Conservation (phyloP, 1,140 invertebrate species). For the Carposina sasakii region DNA sequence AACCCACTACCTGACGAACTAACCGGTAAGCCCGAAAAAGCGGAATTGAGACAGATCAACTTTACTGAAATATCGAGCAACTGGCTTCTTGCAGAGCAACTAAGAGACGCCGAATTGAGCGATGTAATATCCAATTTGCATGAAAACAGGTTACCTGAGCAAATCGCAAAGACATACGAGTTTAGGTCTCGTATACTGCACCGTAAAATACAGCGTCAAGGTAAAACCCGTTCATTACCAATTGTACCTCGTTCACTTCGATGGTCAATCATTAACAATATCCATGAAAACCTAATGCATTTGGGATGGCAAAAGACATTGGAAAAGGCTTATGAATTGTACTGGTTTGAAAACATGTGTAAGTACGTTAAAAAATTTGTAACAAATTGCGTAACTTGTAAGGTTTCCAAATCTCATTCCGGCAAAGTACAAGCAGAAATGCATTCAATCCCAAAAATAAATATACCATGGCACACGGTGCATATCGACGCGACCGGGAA, state of each 20-base stretch:
- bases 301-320: conserved; percentile 8
- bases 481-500: conserved; percentile 12
- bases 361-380: conserved; percentile 5
- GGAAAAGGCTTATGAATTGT: conserved; percentile 2
- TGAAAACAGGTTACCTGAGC: background rate
- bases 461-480: background rate
- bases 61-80: conserved; percentile 3
- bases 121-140: background rate
- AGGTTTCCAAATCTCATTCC: conserved; percentile 21
- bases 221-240: conserved; percentile 19
- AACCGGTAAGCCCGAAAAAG: conserved; percentile 5
- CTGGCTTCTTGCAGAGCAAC: conserved; percentile 1
- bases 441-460: background rate
- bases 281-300: no score
- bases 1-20: conserved; percentile 9
- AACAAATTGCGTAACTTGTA: conserved; percentile 26
- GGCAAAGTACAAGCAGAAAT: conserved; percentile 11
- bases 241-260: conserved; percentile 28
- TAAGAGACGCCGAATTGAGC: background rate
- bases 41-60: no score
- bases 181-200: background rate
- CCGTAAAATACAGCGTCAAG: background rate
- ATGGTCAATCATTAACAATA: conserved; percentile 37
- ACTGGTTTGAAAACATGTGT: background rate
- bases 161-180: background rate